phyloP scores from a whole-genome alignment of 2,888 invertebrate species.

The Hypena proboscidalis region DNA sequence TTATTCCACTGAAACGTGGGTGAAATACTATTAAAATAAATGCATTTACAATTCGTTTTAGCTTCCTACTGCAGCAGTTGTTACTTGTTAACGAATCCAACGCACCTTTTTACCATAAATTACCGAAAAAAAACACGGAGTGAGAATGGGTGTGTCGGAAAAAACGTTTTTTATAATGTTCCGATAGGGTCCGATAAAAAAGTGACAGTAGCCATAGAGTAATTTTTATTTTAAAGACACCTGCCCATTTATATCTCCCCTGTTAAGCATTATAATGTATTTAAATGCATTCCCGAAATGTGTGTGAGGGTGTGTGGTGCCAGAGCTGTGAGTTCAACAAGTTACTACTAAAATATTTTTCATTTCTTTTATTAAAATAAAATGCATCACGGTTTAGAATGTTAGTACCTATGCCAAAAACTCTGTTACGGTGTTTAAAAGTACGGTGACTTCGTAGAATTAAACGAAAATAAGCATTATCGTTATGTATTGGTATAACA shows the following conservation, averaged over 20 bases:
- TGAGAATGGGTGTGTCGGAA: conserved; percentile 18
- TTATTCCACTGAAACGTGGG: no score
- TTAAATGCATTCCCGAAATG: conserved; percentile 74
- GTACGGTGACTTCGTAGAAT: no score
- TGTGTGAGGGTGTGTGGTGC: conserved; percentile 44
- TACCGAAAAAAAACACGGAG: conserved; percentile 22
- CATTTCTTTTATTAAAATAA: no score
- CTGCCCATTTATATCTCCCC: conserved; percentile 66
- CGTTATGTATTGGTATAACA: no score
- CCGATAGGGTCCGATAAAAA: conserved; percentile 46
- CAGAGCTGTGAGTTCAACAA: conserved; percentile 35
- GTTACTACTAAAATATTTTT: no score
- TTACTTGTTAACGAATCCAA: conserved; percentile 26
- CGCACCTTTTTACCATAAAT: conserved; percentile 35
- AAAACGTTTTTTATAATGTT: conserved; percentile 28
- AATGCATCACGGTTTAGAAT: no score
- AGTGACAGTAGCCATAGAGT: conserved; percentile 60
- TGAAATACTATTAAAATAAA: background rate
- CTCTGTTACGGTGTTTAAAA: no score
- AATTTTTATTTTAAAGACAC: conserved; percentile 66
- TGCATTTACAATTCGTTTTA: background rate
- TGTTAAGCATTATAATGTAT: conserved; percentile 76
- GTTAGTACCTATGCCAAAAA: no score
- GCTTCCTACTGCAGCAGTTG: background rate
- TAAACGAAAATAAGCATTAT: no score